phyloP scores from a whole-genome alignment of 2,888 invertebrate species.

The Lagria hirta region DNA sequence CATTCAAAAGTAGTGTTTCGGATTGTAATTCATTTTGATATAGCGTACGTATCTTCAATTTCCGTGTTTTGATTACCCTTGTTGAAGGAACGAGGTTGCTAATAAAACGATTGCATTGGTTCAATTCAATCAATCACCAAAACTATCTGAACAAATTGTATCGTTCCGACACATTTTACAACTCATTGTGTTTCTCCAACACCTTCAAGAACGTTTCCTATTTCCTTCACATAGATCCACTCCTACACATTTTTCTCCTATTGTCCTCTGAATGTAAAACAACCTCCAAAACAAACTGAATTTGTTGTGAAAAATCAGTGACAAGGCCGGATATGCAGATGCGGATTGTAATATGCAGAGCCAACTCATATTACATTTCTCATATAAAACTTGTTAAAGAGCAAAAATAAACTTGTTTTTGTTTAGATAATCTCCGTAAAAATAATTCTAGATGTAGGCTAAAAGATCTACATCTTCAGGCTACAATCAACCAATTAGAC shows the following conservation, averaged over 20 bases:
- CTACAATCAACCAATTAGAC: too few species aligned
- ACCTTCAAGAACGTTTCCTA: slow-evolving; percentile 22
- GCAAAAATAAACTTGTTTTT: too few species aligned
- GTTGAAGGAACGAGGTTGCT: slow-evolving; percentile 8
- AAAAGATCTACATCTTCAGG: too few species aligned
- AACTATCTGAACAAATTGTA: slow-evolving; percentile 5
- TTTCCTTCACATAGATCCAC: slow-evolving; percentile 7
- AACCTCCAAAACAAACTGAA: slow-evolving; percentile 4
- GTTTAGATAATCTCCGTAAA: too few species aligned
- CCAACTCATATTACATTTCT: too few species aligned
- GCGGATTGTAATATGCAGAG: too few species aligned
- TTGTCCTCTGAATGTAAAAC: slow-evolving; percentile 9
- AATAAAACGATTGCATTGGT: slow-evolving; percentile 1
- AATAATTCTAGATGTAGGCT: too few species aligned
- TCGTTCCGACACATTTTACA: slow-evolving; percentile 10
- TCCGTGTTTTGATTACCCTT: slow-evolving; percentile 11
- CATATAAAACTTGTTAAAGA: too few species aligned
- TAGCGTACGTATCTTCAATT: slow-evolving; percentile 6
- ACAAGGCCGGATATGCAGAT: slow-evolving; percentile 14
- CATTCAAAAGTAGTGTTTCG: too few species aligned
- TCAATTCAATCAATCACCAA: slow-evolving; percentile 9
- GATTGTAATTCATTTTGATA: too few species aligned
- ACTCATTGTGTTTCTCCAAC: slow-evolving; percentile 10
- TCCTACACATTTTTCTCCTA: slow-evolving; percentile 21
- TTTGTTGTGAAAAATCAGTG: slow-evolving; percentile 13